Conservation (phyloP, 2,797 vertebrate species). For the Fistularia commersonii region DNA sequence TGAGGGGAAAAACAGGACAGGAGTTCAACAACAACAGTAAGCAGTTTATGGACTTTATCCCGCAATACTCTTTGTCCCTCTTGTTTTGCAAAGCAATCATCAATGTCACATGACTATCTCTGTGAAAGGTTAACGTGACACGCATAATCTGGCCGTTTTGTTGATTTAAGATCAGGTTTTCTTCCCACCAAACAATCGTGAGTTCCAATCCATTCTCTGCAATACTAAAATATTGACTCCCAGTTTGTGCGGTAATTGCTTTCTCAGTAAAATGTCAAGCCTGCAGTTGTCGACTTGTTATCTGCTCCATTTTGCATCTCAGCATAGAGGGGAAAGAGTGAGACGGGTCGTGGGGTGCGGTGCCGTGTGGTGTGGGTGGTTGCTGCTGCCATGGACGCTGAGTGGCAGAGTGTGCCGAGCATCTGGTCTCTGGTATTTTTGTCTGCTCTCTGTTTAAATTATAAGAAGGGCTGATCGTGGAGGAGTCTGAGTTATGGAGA, state of each 20-base stretch:
- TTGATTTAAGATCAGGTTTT: neutral
- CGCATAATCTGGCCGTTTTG: neutral
- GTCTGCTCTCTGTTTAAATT: constrained; percentile 61
- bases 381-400: constrained; percentile 5
- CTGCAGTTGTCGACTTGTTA: constrained; percentile 24
- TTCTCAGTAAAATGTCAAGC: neutral
- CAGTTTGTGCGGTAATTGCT: neutral
- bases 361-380: too few species aligned
- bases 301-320: constrained; percentile 42
- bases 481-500: constrained; percentile 45
- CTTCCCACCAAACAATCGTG: neutral
- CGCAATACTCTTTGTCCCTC: too few species aligned
- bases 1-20: too few species aligned
- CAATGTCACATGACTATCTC: too few species aligned
- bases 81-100: too few species aligned
- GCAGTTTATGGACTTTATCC: too few species aligned
- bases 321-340: constrained; percentile 1
- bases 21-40: too few species aligned
- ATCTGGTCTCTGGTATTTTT: constrained; percentile 57
- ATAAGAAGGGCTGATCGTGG: constrained; percentile 36
- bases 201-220: neutral
- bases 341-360: constrained; percentile 1
- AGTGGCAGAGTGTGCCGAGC: constrained; percentile 22
- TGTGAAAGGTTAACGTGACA: too few species aligned
- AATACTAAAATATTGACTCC: neutral